phyloP scores from a whole-genome alignment of 2,113 vertebrate genomes.

The Herpailurus yagouaroundi region DNA sequence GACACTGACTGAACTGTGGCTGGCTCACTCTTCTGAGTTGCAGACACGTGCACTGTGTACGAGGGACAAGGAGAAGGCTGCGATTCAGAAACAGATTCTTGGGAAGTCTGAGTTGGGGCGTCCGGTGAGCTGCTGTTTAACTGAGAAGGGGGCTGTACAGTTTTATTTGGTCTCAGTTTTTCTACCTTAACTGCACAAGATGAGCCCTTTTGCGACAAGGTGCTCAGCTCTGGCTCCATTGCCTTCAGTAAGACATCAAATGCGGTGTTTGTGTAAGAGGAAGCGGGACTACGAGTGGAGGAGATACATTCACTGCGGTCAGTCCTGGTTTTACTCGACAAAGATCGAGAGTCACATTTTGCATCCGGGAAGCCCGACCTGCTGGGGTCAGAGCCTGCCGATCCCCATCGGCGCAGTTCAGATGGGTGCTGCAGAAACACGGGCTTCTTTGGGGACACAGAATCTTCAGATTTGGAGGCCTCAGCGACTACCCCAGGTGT shows the following conservation, averaged over 20 bases:
- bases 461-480: constrained; percentile 79
- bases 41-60: constrained; percentile 81
- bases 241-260: constrained; percentile 97
- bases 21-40: constrained; percentile 83
- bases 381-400: constrained; percentile 72
- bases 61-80: constrained; percentile 86
- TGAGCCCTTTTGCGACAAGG: constrained; percentile 91
- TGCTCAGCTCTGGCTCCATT: constrained; percentile 98
- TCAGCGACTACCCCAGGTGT: constrained; percentile 70
- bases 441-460: constrained; percentile 81
- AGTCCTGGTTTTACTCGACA: constrained; percentile 82
- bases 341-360: constrained; percentile 73
- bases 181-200: constrained; percentile 85
- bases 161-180: constrained; percentile 88
- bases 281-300: constrained; percentile 78
- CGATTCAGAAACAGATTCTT: constrained; percentile 86
- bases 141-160: constrained; percentile 80
- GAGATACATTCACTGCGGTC: constrained; percentile 84
- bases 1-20: constrained; percentile 79
- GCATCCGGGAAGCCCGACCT: constrained; percentile 66
- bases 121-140: constrained; percentile 84
- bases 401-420: constrained; percentile 82
- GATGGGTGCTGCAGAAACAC: constrained; percentile 77
- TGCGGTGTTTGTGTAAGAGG: constrained; percentile 89
- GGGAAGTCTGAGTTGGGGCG: constrained; percentile 83